Base-by-base conservation (phyloP, 2,888 invertebrate species). In the Adela reaumurella region DNA sequence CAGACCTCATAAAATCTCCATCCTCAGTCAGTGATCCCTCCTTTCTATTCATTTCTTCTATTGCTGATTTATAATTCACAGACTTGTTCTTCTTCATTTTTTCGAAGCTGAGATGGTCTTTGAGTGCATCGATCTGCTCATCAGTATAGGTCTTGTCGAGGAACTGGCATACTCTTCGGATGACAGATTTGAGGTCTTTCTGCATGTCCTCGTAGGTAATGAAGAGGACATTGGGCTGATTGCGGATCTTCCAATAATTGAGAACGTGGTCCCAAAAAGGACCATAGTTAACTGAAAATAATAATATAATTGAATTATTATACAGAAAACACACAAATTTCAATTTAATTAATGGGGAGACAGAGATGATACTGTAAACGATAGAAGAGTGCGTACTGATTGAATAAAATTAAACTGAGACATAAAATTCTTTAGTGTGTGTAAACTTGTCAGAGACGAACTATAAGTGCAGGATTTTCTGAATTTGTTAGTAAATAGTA, bases 21-120 rank as follows among this genome's bases (percentile, higher is more conserved):
- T 67, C 63, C 2, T 58, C 57, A 17, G 62, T 56, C 14, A 19
- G 5, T 3, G 11, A 11, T 3, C 19, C 44, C 6, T 35, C 6
- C 6, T 35, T 35, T 19, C 19, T 19, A 11, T 19, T 19, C 2
- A 19, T 44, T 11, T n/a, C n/a, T n/a, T 18, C 44, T 16, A 14
- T 35, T 8, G 14, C 35, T 8, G 35, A 3, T 35, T 35, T 14
- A 35, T 35, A 35, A 58, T 86, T 86, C 0, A 83, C 82, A 24
- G 70, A 72, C 47, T 81, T 78, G 59, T 85, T 87, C 18, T 74
- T 71, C 55, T 74, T 73, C 62, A 87, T 79, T 51, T 63, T 82
- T 17, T 78, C 71, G 58, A 87, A 87, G 54, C 80, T 82, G 47
- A 86, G 78, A 55, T 85, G 83, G 0, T 73, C 58, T 0, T 72